Evolutionary conservation across 2,113 vertebrate genomes (phyloP).

Genomic region (Corythoichthys haematopterus): DNA sequence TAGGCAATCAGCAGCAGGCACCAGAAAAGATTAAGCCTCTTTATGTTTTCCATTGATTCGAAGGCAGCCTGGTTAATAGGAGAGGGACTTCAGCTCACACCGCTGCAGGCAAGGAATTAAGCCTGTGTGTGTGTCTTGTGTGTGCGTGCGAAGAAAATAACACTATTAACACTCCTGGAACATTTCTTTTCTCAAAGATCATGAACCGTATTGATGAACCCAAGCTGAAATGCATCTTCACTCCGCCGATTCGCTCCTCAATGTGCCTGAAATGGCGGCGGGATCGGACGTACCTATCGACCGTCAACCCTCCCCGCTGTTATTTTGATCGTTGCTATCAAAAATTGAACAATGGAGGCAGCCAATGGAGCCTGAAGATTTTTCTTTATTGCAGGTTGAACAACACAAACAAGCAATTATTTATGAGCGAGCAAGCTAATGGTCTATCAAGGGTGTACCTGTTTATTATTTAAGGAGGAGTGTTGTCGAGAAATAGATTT

Average conservation of each 20-base stretch:
- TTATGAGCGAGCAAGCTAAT: constrained; percentile 46
- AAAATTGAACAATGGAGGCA: constrained; percentile 61
- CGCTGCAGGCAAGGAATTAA: constrained; percentile 54
- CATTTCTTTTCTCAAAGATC: constrained; percentile 67
- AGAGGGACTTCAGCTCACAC: constrained; percentile 54
- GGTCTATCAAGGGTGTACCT: constrained; percentile 31
- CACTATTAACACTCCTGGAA: constrained; percentile 68
- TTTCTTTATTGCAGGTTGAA: constrained; percentile 49
- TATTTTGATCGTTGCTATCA: constrained; percentile 63
- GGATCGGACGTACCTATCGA: constrained; percentile 49
- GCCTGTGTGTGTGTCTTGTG: constrained; percentile 16
- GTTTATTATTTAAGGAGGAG: constrained; percentile 19
- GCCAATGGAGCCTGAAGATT: constrained; percentile 52
- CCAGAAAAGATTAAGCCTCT: constrained; percentile 71
- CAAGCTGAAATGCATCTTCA: constrained; percentile 60
- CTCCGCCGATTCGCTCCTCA: constrained; percentile 42
- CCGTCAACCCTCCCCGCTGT: constrained; percentile 35
- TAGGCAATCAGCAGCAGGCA: constrained; percentile 72
- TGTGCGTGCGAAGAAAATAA: constrained; percentile 50
- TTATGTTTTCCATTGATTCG: constrained; percentile 73
- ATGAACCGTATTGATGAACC: constrained; percentile 65
- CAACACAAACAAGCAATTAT: constrained; percentile 66
- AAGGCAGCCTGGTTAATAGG: constrained; percentile 66
- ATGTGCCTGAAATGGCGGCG: constrained; percentile 24
- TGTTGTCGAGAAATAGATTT: not conserved